Percentiles rank a stretch among this genome's conserved stretches.
Evolutionary conservation across 2,888 invertebrate species (phyloP).

Genomic region (Andrena fulva): DNA sequence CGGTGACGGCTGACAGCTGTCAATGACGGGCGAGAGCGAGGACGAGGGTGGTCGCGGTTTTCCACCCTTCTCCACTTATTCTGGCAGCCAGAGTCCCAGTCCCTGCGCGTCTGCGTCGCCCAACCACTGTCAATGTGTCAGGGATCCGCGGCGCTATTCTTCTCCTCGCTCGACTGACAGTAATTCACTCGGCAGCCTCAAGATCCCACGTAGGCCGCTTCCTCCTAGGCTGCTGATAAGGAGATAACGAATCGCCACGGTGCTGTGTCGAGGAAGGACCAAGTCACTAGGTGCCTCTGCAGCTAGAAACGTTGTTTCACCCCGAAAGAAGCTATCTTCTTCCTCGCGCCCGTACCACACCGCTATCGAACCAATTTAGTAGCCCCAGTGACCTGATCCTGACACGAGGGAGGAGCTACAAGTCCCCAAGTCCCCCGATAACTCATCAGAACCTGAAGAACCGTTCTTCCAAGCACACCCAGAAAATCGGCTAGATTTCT

Average conservation of each 20-base stretch:
- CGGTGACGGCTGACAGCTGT: conserved; percentile 81
- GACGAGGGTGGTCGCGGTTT: conserved; percentile 67
- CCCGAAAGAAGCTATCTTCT: too few relatives aligned
- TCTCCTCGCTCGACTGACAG: conserved; percentile 62
- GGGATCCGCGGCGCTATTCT: conserved; percentile 65
- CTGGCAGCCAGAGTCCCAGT: conserved; percentile 40
- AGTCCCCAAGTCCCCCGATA: too few relatives aligned
- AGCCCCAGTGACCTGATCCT: too few relatives aligned
- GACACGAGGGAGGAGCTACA: too few relatives aligned
- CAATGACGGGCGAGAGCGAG: conserved; percentile 71
- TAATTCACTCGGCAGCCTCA: conserved; percentile 72
- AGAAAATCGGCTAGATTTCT: too few relatives aligned
- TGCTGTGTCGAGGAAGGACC: background rate
- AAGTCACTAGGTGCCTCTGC: background rate
- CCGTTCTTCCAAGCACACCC: too few relatives aligned
- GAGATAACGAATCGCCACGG: conserved; percentile 45
- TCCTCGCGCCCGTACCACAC: too few relatives aligned
- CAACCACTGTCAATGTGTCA: conserved; percentile 78
- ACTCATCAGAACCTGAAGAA: too few relatives aligned
- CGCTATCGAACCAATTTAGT: too few relatives aligned
- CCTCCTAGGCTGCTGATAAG: conserved; percentile 7
- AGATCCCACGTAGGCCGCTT: conserved; percentile 59
- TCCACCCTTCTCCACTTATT: conserved; percentile 61
- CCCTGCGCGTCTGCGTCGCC: conserved; percentile 49
- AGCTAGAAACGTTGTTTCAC: conserved; percentile 5